Conservation (phyloP, 2,888 invertebrate species). For the Mycalesis mineus region DNA sequence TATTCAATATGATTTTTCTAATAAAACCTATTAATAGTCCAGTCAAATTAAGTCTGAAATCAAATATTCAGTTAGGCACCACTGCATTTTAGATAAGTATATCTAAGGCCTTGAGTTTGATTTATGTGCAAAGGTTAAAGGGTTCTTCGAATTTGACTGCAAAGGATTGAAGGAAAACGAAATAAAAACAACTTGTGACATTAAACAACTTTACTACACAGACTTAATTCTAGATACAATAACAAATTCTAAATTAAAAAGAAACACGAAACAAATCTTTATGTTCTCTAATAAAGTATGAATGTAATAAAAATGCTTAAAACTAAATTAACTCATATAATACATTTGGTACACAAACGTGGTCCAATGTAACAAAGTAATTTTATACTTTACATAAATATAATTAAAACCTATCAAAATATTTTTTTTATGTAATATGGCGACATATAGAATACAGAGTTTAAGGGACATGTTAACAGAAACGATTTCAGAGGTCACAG, state of each 20-base stretch:
- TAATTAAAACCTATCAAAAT: no score
- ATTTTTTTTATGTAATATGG: no score
- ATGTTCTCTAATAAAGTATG: not conserved
- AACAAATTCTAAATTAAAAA: not conserved
- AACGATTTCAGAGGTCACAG: no score
- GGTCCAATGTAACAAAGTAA: not conserved
- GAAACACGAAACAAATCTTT: not conserved
- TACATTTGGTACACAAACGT: conserved; percentile 6
- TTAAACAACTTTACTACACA: conserved; percentile 6
- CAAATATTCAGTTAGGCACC: no score
- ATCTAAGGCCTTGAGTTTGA: no score
- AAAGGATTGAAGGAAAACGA: not conserved
- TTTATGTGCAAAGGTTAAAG: no score
- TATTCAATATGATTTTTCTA: no score
- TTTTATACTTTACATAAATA: not conserved
- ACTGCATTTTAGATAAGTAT: no score
- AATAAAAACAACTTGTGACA: conserved; percentile 1
- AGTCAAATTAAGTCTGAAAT: no score
- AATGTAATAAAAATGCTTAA: not conserved
- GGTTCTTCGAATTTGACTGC: no score
- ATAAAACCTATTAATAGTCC: no score
- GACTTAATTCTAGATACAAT: not conserved
- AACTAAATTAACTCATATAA: conserved; percentile 8
- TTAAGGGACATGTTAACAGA: no score
- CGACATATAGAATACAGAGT: not conserved